phyloP scores from a whole-genome alignment of 2,797 vertebrate genomes.

The Clarias platycephalus region DNA sequence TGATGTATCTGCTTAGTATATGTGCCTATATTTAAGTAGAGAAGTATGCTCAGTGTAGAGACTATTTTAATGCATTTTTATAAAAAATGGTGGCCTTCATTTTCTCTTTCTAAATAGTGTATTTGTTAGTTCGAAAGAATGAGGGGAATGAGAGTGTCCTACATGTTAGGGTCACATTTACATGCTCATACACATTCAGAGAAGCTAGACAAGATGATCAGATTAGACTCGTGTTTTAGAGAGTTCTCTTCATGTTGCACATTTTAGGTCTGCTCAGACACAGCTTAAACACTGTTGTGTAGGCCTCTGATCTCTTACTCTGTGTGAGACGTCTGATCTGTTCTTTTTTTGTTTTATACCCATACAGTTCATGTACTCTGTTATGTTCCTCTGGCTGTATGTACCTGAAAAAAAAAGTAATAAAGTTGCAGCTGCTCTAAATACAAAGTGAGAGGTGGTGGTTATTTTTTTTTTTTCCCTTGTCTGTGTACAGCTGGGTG shows the following conservation, averaged over 20 bases:
- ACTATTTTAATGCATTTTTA: slow-evolving; percentile 47
- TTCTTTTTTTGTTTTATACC: slow-evolving; percentile 4
- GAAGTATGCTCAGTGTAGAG: slow-evolving; percentile 40
- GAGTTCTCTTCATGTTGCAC: slow-evolving; percentile 35
- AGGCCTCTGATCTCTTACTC: slow-evolving; percentile 34
- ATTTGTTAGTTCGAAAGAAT: slow-evolving; percentile 40
- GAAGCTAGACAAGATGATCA: slow-evolving; percentile 18
- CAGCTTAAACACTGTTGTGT: slow-evolving; percentile 27
- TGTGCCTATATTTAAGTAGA: slow-evolving; percentile 54
- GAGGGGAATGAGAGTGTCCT: slow-evolving; percentile 24
- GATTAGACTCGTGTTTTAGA: slow-evolving; percentile 25
- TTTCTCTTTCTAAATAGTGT: slow-evolving; percentile 46
- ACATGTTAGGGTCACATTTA: slow-evolving; percentile 16
- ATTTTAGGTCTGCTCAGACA: slow-evolving; percentile 36
- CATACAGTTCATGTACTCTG: slow-evolving; percentile 38
- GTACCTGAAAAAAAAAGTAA: slow-evolving; percentile 45
- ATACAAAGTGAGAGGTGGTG: slow-evolving; percentile 26
- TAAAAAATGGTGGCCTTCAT: slow-evolving; percentile 47
- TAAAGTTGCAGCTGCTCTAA: slow-evolving; percentile 52
- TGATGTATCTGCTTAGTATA: slow-evolving; percentile 48
- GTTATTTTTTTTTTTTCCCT: slow-evolving; percentile 8
- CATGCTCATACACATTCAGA: slow-evolving; percentile 4
- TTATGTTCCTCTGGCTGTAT: slow-evolving; percentile 49
- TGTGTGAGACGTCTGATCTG: slow-evolving; percentile 34
- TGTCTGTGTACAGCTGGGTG: background rate